phyloP scores from a whole-genome alignment of 1,140 invertebrate genomes.

The Microplitis demolitor region DNA sequence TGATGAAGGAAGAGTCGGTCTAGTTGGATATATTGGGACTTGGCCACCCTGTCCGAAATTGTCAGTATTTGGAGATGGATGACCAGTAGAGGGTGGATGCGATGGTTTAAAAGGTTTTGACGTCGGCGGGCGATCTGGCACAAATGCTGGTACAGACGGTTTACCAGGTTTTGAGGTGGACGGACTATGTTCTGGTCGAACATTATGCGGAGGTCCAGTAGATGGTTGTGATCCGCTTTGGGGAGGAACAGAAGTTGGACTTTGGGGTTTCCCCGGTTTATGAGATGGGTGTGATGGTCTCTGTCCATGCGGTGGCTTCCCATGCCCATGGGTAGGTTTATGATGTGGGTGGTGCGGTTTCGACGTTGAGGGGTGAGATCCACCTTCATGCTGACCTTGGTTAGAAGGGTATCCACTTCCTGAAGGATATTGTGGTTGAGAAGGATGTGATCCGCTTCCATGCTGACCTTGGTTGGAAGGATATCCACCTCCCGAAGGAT shows the following conservation, averaged over 20 bases:
- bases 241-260: neutral
- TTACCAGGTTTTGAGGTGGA: neutral
- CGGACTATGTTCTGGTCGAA: neutral
- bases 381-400: too few species aligned
- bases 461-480: neutral
- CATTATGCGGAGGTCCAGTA: neutral
- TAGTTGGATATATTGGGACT: too few species aligned
- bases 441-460: too few species aligned
- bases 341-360: too few species aligned
- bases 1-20: conserved; percentile 4
- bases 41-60: neutral
- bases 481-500: neutral
- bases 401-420: neutral
- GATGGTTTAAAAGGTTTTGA: too few species aligned
- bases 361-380: too few species aligned
- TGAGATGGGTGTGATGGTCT: neutral
- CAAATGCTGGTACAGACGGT: too few species aligned
- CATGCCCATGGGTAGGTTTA: too few species aligned
- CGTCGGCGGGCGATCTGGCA: too few species aligned
- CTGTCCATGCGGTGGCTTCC: too few species aligned
- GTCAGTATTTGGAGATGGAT: neutral
- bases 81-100: too few species aligned
- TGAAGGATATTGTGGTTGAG: neutral
- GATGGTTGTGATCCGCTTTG: neutral
- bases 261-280: neutral